Percentiles rank a stretch among this genome's conserved stretches.
phyloP scores from a whole-genome alignment of 2,113 vertebrate genomes.

The Dascyllus trimaculatus region DNA sequence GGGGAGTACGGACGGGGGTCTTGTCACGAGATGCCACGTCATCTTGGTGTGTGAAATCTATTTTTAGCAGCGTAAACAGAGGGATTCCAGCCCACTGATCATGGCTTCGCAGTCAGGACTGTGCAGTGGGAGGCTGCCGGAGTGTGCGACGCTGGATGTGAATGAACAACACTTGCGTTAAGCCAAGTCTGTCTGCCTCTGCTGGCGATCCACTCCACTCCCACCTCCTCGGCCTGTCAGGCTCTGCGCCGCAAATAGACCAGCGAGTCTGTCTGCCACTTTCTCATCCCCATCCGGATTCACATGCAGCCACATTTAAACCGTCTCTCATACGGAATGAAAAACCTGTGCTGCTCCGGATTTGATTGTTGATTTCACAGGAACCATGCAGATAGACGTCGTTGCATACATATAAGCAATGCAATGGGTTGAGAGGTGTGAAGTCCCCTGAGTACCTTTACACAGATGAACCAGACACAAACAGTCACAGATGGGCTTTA shows the following conservation, averaged over 20 bases:
- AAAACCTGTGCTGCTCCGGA: not conserved
- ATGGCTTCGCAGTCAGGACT: constrained; percentile 33
- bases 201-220: not conserved
- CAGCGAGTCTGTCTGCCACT: constrained; percentile 7
- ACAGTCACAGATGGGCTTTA: no score
- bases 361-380: no score
- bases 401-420: no score
- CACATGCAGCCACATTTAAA: no score
- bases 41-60: constrained; percentile 75
- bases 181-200: constrained; percentile 21
- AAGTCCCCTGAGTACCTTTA: no score
- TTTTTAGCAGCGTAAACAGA: constrained; percentile 82
- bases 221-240: constrained; percentile 18
- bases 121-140: constrained; percentile 35
- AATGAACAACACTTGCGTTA: constrained; percentile 32
- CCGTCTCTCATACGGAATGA: not conserved
- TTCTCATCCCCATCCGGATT: not conserved
- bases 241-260: constrained; percentile 31
- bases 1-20: constrained; percentile 5
- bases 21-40: constrained; percentile 75
- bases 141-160: constrained; percentile 30
- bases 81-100: constrained; percentile 76
- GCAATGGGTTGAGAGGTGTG: no score
- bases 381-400: no score
- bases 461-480: no score